Evolutionary conservation across 1,140 invertebrate species (phyloP).

Genomic region (Aleiodes sp.): DNA sequence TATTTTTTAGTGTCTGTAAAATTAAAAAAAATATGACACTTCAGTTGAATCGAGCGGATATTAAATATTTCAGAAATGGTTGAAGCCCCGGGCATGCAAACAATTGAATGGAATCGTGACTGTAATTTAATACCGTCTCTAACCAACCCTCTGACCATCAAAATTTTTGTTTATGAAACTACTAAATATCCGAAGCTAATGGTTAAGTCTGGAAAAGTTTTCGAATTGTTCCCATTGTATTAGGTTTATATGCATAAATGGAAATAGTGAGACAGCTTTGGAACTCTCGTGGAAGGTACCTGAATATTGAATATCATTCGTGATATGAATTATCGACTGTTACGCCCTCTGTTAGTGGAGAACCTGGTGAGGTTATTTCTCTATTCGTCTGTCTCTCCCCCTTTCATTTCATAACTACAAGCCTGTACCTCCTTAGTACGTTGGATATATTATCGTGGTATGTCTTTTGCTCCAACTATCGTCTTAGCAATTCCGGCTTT

Average conservation of each 20-base stretch:
- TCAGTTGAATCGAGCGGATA: background rate
- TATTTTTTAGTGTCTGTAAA: background rate
- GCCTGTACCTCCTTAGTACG: slow-evolving; percentile 15
- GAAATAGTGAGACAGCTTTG: background rate
- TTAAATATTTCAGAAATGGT: background rate
- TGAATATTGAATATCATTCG: slow-evolving; percentile 21
- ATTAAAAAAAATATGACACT: too few relatives aligned
- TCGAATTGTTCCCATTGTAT: background rate
- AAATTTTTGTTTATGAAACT: background rate
- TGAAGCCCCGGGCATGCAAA: background rate
- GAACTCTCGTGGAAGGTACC: background rate
- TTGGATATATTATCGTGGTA: background rate
- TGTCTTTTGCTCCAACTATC: slow-evolving; percentile 2
- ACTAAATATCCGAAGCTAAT: background rate
- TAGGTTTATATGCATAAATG: background rate
- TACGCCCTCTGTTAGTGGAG: background rate
- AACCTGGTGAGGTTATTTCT: background rate
- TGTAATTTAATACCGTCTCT: background rate
- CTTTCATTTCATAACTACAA: background rate
- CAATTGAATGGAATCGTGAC: too few relatives aligned
- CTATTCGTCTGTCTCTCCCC: background rate
- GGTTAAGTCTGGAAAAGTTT: background rate
- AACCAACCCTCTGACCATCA: background rate
- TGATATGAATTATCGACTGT: slow-evolving; percentile 24
- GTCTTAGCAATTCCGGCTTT: slow-evolving; percentile 11